Percentiles rank a stretch among this genome's conserved stretches.
These are phyloP conservation scores for Coturnix japonica DNA, from an alignment of 2,113 vertebrate species.

Conservation along the genomic window DNA sequence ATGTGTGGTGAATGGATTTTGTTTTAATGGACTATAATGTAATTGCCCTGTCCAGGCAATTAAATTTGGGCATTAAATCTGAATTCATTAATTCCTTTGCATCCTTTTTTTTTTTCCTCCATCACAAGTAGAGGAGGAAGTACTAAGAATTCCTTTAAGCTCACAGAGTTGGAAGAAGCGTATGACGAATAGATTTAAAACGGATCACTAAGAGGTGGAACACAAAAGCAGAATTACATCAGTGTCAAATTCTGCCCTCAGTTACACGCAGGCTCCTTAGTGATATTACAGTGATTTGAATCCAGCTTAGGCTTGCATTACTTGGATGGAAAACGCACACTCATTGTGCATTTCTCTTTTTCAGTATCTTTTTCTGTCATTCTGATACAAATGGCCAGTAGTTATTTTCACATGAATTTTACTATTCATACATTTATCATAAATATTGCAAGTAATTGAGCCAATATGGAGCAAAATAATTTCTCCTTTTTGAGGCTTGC, in stretches of 20 bases:
- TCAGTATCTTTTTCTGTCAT: neutral
- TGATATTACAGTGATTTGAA: neutral
- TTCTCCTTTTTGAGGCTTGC: neutral
- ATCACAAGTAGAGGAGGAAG: neutral
- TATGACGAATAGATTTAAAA: slow-evolving; percentile 52
- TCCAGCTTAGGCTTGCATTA: neutral
- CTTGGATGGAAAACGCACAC: neutral
- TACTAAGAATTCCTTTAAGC: slow-evolving; percentile 28
- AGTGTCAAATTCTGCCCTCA: slow-evolving; percentile 31
- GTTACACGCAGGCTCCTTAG: neutral
- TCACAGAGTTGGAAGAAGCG: neutral
- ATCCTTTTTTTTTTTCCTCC: neutral
- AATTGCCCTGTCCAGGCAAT: slow-evolving; percentile 41
- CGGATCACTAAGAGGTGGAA: neutral
- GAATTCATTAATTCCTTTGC: slow-evolving; percentile 25
- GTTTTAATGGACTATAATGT: slow-evolving; percentile 36
- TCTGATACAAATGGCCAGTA: neutral
- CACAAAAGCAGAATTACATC: slow-evolving; percentile 39
- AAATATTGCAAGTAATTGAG: neutral
- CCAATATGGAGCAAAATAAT: neutral
- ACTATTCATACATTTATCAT: neutral
- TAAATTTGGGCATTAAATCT: slow-evolving; percentile 49
- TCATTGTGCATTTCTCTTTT: neutral
- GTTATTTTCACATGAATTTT: neutral
- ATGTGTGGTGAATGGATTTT: slow-evolving; percentile 30